Conservation (phyloP, 2,888 invertebrate genomes). For the Campoplex nolae region DNA sequence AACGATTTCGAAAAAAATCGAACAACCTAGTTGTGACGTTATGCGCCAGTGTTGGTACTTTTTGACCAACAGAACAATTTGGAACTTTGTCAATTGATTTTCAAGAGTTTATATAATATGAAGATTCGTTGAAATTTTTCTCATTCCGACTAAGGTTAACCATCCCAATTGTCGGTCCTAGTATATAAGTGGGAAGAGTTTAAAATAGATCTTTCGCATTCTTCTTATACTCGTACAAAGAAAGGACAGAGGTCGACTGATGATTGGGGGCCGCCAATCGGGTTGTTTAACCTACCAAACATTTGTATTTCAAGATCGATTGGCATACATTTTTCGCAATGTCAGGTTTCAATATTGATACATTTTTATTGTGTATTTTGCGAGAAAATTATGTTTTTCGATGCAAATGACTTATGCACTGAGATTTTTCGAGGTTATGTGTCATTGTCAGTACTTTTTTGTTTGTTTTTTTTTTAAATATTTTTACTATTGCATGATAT, state of each 20-base stretch:
- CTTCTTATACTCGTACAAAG: too few relatives aligned
- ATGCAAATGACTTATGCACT: not conserved
- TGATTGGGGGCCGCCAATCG: too few relatives aligned
- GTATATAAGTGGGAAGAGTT: too few relatives aligned
- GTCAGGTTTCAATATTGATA: too few relatives aligned
- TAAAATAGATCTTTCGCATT: too few relatives aligned
- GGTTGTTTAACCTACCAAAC: not conserved
- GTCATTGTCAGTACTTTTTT: conserved; percentile 28
- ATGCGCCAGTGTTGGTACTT: not conserved
- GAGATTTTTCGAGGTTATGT: conserved; percentile 4
- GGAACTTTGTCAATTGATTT: not conserved
- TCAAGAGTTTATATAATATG: not conserved
- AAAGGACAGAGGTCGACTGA: too few relatives aligned
- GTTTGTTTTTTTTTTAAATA: not conserved
- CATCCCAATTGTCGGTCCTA: too few relatives aligned
- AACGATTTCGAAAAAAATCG: not conserved
- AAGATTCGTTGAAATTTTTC: too few relatives aligned
- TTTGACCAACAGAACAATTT: not conserved
- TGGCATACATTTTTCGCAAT: too few relatives aligned
- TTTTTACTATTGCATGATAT: not conserved
- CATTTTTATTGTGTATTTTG: too few relatives aligned
- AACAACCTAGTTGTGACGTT: not conserved
- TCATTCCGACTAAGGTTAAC: too few relatives aligned
- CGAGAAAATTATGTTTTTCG: too few relatives aligned
- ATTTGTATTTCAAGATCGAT: not conserved